Percentiles rank a stretch among this genome's conserved stretches.
phyloP scores from a whole-genome alignment of 2,888 invertebrate species.

The Escarpia spicata region DNA sequence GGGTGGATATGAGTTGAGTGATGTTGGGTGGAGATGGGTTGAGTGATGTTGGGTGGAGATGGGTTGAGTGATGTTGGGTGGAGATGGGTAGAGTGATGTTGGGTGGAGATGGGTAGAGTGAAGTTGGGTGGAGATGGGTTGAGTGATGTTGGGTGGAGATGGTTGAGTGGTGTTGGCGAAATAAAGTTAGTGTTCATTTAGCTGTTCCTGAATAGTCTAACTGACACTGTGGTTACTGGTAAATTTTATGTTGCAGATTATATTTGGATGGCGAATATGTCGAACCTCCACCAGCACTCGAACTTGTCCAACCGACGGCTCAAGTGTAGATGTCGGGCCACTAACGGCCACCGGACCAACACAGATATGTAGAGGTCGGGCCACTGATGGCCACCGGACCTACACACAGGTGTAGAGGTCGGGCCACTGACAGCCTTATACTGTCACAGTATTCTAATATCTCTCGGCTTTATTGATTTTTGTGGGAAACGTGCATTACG shows the following conservation, averaged over 20 bases:
- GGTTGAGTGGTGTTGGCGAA: no score
- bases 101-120: no score
- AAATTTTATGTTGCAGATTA: constrained; percentile 33
- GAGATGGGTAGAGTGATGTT: no score
- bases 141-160: no score
- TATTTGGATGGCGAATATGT: constrained; percentile 44
- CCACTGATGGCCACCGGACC: constrained; percentile 31
- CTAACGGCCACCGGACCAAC: not conserved
- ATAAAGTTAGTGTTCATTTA: no score
- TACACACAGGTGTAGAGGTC: not conserved
- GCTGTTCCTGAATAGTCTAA: not conserved
- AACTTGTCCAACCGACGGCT: constrained; percentile 35
- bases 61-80: no score
- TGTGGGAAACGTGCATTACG: not conserved
- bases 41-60: no score
- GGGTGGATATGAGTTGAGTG: no score
- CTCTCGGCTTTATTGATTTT: not conserved
- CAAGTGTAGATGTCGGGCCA: not conserved
- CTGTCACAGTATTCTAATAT: not conserved
- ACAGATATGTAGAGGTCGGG: constrained; percentile 27
- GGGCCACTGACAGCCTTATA: not conserved
- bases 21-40: no score
- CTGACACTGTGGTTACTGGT: not conserved
- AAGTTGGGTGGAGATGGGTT: no score
- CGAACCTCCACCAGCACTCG: constrained; percentile 41